Evolutionary conservation across 2,797 vertebrate genomes (phyloP).

Genomic region (Manis pentadactyla): DNA sequence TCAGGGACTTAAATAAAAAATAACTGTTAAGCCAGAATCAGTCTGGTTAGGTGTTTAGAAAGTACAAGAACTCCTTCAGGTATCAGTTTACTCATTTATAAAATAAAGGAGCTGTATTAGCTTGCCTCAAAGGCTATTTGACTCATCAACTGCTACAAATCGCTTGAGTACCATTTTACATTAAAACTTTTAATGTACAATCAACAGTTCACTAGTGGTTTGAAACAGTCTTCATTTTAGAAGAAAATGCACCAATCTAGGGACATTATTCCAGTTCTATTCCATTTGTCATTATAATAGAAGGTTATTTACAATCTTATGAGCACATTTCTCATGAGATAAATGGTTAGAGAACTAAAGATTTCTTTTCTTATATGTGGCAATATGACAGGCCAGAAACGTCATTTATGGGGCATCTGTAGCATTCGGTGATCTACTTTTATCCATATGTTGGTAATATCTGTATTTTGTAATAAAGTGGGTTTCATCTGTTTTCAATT

Average conservation of each 20-base stretch:
- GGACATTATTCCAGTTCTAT: constrained; percentile 10
- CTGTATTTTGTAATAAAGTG: constrained; percentile 59
- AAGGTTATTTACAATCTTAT: constrained; percentile 19
- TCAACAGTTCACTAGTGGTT: background rate
- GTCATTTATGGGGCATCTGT: background rate
- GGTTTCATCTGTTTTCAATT: constrained; percentile 74
- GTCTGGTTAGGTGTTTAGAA: background rate
- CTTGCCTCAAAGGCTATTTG: background rate
- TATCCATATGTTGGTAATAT: constrained; percentile 33
- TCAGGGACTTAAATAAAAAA: background rate
- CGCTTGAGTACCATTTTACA: background rate
- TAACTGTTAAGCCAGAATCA: constrained; percentile 1
- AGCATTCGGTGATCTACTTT: background rate
- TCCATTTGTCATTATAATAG: constrained; percentile 35
- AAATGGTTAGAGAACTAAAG: background rate
- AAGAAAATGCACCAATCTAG: constrained; percentile 23
- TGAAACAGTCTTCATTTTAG: constrained; percentile 30
- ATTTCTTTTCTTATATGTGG: background rate
- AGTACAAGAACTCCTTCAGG: background rate
- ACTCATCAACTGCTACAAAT: constrained; percentile 5
- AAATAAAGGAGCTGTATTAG: constrained; percentile 42
- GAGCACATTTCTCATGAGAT: background rate
- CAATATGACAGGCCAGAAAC: background rate
- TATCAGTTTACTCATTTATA: constrained; percentile 52
- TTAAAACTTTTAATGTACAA: constrained; percentile 48